A percentile compares a stretch with the other conserved stretches of the same genome.
Evolutionary conservation across 2,797 vertebrate genomes (phyloP).

Genomic region (Eulemur rubriventer): DNA sequence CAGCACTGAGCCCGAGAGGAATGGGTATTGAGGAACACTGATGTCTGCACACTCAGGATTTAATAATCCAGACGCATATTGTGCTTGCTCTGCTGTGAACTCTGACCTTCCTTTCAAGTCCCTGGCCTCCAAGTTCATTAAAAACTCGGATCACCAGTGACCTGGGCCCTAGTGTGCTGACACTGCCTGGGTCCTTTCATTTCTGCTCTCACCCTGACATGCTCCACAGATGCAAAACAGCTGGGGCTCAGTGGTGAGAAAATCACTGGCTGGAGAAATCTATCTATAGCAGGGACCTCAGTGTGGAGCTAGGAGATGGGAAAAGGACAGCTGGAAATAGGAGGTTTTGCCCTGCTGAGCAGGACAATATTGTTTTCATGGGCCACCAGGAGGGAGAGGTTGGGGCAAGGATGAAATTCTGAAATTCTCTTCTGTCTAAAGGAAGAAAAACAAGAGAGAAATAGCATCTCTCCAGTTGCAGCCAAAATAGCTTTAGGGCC

Average conservation of each 20-base stretch:
- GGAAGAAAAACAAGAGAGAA: constrained; percentile 49
- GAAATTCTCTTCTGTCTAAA: constrained; percentile 45
- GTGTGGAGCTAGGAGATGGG: background rate
- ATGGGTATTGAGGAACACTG: background rate
- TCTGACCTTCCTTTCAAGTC: constrained; percentile 68
- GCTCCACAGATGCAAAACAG: constrained; percentile 48
- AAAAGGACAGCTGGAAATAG: constrained; percentile 45
- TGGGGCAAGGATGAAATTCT: constrained; percentile 51
- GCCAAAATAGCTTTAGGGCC: background rate
- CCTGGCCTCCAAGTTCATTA: constrained; percentile 74
- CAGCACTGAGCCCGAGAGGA: background rate
- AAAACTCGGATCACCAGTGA: constrained; percentile 66
- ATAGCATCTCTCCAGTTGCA: background rate
- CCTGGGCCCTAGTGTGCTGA: constrained; percentile 14
- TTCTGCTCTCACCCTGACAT: constrained; percentile 18
- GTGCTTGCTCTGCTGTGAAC: constrained; percentile 67
- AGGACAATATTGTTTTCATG: constrained; percentile 61
- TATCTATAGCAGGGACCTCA: background rate
- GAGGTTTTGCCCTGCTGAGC: constrained; percentile 51
- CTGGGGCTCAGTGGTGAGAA: constrained; percentile 12
- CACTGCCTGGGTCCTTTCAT: constrained; percentile 22
- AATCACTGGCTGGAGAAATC: constrained; percentile 52
- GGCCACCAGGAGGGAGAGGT: constrained; percentile 49
- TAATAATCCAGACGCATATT: constrained; percentile 66
- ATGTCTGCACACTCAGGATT: constrained; percentile 44